Percentiles rank a stretch among this genome's conserved stretches.
Evolutionary conservation across 2,797 vertebrate species (phyloP).

Genomic region (Micropoecilia bifurca): DNA sequence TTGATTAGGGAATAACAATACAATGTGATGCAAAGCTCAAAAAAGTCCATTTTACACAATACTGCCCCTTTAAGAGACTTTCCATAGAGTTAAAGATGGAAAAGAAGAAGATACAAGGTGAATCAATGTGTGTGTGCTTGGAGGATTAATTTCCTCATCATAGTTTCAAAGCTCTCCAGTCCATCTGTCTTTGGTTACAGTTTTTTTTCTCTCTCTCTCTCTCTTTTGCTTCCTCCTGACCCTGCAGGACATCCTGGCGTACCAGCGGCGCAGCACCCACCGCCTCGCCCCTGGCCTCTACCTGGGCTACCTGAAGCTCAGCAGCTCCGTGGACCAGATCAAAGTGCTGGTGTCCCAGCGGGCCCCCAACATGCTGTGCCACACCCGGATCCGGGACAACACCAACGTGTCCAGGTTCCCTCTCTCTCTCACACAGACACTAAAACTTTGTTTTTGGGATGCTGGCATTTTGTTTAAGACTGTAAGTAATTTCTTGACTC

Average conservation of each 20-base stretch:
- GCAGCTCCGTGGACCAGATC: conserved; percentile 98
- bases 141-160: neutral
- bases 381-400: conserved; percentile 92
- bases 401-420: conserved; percentile 71
- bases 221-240: neutral
- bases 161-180: neutral
- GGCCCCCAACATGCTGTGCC: conserved; percentile 92
- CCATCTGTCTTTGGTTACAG: neutral
- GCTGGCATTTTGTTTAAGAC: neutral
- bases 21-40: too few species aligned
- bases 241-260: conserved; percentile 89
- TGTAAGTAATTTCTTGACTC: neutral
- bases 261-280: conserved; percentile 90
- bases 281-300: conserved; percentile 91
- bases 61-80: neutral
- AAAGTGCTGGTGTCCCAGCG: conserved; percentile 92
- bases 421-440: neutral
- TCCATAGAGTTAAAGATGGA: neutral
- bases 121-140: neutral
- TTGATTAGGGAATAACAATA: too few species aligned
- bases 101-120: neutral
- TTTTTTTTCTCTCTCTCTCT: neutral
- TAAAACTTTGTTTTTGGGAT: neutral
- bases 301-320: conserved; percentile 95
- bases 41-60: too few species aligned